These are phyloP conservation scores for Dendroctonus valens DNA, from an alignment of 1,140 invertebrate species.

Conservation along the genomic window DNA sequence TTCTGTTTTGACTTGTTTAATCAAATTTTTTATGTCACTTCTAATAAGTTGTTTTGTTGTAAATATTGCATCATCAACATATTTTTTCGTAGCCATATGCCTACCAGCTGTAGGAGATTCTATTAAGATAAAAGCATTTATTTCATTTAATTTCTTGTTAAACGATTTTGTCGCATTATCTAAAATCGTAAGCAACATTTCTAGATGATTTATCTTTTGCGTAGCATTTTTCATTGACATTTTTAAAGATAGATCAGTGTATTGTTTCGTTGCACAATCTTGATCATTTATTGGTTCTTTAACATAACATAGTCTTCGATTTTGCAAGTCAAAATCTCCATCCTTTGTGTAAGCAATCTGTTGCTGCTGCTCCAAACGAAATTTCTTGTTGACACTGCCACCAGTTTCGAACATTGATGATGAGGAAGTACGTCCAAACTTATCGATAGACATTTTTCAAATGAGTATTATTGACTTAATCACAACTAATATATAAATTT, in stretches of 20 bases:
- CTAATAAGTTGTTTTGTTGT: neutral
- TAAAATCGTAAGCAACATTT: too few species aligned
- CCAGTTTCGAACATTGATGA: neutral
- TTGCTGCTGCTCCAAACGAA: too few species aligned
- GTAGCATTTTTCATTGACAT: neutral
- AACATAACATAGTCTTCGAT: too few species aligned
- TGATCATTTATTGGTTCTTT: neutral
- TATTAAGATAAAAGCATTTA: neutral
- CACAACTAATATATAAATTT: neutral
- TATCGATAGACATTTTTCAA: neutral
- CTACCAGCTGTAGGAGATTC: neutral
- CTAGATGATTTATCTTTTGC: neutral
- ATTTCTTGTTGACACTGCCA: neutral
- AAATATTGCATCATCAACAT: neutral
- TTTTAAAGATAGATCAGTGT: neutral
- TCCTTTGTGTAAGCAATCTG: too few species aligned
- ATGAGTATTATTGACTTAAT: neutral
- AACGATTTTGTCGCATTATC: neutral
- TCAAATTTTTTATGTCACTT: conserved; percentile 1
- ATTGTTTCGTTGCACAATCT: neutral
- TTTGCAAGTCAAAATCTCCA: too few species aligned
- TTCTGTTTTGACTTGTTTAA: too few species aligned
- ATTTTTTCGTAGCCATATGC: conserved; percentile 3
- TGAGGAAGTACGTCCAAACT: neutral
- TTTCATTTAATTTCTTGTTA: neutral